A percentile compares a stretch with the other conserved stretches of the same genome.
phyloP scores from a whole-genome alignment of 2,113 vertebrate genomes.

The Xyliphius kryptos region DNA sequence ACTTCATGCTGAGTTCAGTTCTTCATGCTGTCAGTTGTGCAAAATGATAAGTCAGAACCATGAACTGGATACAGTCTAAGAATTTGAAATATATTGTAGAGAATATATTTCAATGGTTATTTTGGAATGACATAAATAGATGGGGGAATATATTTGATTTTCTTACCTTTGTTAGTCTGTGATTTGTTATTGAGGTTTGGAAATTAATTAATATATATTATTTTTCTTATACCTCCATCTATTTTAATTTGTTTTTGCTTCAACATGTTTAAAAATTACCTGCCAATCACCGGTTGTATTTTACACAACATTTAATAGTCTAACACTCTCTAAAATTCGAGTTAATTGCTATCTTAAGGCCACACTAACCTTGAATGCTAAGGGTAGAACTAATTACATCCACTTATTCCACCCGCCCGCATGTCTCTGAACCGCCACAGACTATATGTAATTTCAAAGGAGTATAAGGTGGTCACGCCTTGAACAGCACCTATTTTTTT shows the following conservation, averaged over 20 bases:
- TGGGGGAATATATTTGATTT: too few relatives aligned
- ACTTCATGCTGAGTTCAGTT: slow-evolving; percentile 3
- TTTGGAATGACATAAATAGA: too few relatives aligned
- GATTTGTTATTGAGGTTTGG: too few relatives aligned
- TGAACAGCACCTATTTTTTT: slow-evolving; percentile 25
- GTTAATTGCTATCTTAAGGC: slow-evolving; percentile 36
- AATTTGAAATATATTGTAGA: too few relatives aligned
- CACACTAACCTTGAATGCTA: slow-evolving; percentile 44
- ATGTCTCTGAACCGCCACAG: slow-evolving; percentile 6
- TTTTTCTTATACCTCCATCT: neutral
- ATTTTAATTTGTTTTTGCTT: neutral
- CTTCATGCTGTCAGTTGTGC: too few relatives aligned
- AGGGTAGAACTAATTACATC: slow-evolving; percentile 47
- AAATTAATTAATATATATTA: slow-evolving; percentile 6
- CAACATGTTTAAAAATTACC: too few relatives aligned
- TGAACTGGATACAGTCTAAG: too few relatives aligned
- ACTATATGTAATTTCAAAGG: slow-evolving; percentile 45
- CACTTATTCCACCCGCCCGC: slow-evolving; percentile 25
- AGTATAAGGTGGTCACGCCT: slow-evolving; percentile 41
- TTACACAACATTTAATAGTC: slow-evolving; percentile 6
- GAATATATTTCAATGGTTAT: too few relatives aligned
- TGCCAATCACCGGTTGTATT: slow-evolving; percentile 13
- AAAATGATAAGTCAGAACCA: too few relatives aligned
- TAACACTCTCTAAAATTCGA: slow-evolving; percentile 7
- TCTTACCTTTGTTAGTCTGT: too few relatives aligned